Evolutionary conservation across 2,888 invertebrate genomes (phyloP), one percentile per base, ranked within the genome.

Genomic region (Oxyteleia sp.): DNA sequence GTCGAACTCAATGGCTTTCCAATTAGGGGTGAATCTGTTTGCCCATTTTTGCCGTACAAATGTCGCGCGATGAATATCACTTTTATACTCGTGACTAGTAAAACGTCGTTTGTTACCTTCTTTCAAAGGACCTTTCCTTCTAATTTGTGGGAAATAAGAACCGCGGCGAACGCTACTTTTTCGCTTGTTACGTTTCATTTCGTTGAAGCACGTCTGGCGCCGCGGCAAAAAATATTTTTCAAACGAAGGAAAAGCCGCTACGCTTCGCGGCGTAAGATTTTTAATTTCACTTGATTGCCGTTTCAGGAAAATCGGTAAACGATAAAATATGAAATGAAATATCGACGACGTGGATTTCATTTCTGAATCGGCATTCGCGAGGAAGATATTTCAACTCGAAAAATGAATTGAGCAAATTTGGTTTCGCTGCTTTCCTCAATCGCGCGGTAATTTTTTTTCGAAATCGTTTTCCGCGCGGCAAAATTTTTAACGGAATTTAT

Each of bases 1-100:
- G 84, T 68, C 64, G 75, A 47, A 64, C 61, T 80, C 84, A 85
- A 87, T 86, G 69, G 79, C 86, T 85, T 86, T 87, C 82, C 87
- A 87, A 87, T 87, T 86, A 87, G 83, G 86, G 72, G 71, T 55
- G 49, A 57, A 38, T 57, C 57, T 41, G 26, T 20, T 8, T 38
- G 4, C 3, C 29, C 15, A 29, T 64, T 74, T 74, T 41, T 8
- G 2, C 10, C 32, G 43, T 13, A 41, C 38, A 43, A 63, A 49
- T 41, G 63, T 72, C 26, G 20, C 53, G n/a, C 7, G 32, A 53
- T 53, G 55, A 57, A 57, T 64, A 75, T 64, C 55, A 75, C 74
- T 74, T 64, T 55, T 15, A 20, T 16, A 32, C 35, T 23, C 61
- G 29, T 10, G 35, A 47, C 35, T 26, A 51, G 45, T 15, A 51